These are phyloP conservation scores for Girardinichthys multiradiatus DNA, from an alignment of 2,113 vertebrate genomes.

Conservation along the genomic window DNA sequence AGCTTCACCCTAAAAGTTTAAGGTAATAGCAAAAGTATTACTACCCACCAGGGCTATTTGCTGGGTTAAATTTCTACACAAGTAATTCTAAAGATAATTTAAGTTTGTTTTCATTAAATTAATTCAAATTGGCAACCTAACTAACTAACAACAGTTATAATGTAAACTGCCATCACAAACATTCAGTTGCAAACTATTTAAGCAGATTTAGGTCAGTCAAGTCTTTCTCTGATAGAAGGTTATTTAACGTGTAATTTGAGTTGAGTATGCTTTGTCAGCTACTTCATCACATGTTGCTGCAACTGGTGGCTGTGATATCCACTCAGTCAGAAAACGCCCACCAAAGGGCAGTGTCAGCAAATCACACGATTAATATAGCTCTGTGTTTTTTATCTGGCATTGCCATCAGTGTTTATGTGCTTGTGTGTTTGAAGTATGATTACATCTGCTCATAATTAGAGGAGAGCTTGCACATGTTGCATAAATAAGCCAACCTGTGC, in stretches of 20 bases:
- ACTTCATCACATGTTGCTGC: conserved; percentile 13
- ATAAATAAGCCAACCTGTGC: conserved; percentile 22
- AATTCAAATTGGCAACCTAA: too few species aligned
- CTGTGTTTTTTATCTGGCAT: neutral
- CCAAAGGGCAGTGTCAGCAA: conserved; percentile 24
- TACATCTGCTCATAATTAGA: conserved; percentile 23
- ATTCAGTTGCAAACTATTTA: neutral
- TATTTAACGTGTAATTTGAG: neutral
- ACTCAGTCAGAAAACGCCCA: conserved; percentile 30
- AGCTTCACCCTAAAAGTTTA: too few species aligned
- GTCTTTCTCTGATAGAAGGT: neutral
- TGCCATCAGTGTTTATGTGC: neutral
- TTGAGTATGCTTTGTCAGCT: conserved; percentile 33
- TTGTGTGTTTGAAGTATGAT: neutral
- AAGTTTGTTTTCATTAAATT: too few species aligned
- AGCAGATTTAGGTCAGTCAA: conserved; percentile 14
- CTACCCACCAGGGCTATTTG: too few species aligned
- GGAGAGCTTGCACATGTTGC: conserved; percentile 36
- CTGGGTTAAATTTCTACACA: too few species aligned
- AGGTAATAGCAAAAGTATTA: too few species aligned
- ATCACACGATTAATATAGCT: neutral
- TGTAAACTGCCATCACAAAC: too few species aligned
- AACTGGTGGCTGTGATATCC: conserved; percentile 23
- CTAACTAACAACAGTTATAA: neutral
- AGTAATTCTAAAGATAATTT: too few species aligned